Evolutionary conservation across 1,140 invertebrate genomes (phyloP).

Genomic region (Ips typographus): DNA sequence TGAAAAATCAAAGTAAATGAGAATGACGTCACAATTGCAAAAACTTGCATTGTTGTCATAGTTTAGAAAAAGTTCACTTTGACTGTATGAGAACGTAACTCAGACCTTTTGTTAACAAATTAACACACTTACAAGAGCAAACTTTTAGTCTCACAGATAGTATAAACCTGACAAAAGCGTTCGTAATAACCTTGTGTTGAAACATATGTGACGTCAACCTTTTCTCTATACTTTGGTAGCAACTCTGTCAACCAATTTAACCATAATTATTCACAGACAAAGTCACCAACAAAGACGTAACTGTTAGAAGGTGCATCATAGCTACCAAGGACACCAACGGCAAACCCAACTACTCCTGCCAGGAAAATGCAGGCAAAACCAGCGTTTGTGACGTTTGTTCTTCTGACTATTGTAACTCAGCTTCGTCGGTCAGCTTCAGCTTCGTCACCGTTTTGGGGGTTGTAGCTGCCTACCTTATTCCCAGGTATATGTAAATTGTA

Average conservation of each 20-base stretch:
- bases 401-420: constrained; percentile 59
- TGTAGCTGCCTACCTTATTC: constrained; percentile 45
- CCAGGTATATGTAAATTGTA: constrained; percentile 19
- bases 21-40: no score
- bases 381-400: constrained; percentile 53
- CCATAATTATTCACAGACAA: constrained; percentile 31
- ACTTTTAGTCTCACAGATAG: not conserved
- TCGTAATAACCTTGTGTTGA: no score
- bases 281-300: constrained; percentile 28
- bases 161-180: not conserved
- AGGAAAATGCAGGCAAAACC: constrained; percentile 15
- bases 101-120: no score
- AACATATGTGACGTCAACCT: no score
- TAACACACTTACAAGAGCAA: not conserved
- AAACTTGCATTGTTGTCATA: no score
- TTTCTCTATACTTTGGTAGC: no score
- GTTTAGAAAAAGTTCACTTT: no score
- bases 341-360: constrained; percentile 5
- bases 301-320: constrained; percentile 34
- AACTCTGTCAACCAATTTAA: not conserved
- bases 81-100: no score
- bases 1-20: no score
- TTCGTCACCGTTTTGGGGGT: constrained; percentile 51
- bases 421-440: constrained; percentile 52
- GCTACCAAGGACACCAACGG: constrained; percentile 18